Conservation (phyloP, 2,888 invertebrate species). For the Leptura quadrifasciata region DNA sequence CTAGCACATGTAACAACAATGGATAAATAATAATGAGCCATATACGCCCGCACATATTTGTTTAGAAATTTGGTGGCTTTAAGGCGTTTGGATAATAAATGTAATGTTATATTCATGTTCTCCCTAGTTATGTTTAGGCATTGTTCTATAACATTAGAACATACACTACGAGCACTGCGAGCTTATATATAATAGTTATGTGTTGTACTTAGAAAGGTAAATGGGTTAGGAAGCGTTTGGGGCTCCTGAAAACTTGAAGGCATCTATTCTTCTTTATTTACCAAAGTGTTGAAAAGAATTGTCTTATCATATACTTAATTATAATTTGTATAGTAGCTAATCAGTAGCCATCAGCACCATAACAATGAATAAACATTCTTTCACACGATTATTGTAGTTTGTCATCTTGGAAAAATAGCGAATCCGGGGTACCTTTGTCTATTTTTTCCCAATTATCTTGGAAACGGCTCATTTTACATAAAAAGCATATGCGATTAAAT, state of each 20-base stretch:
- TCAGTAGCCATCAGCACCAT: too few species aligned
- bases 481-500: too few species aligned
- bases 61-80: slow-evolving; percentile 5
- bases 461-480: too few species aligned
- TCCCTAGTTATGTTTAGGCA: neutral
- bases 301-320: too few species aligned
- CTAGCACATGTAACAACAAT: neutral
- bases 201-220: slow-evolving; percentile 13
- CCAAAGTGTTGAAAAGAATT: neutral
- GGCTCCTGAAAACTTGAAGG: neutral
- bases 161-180: slow-evolving; percentile 3
- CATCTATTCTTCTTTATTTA: neutral
- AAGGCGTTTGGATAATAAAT: slow-evolving; percentile 15
- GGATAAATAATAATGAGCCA: neutral
- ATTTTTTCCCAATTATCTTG: too few species aligned
- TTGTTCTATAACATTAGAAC: slow-evolving; percentile 24
- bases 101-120: slow-evolving; percentile 2
- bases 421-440: too few species aligned
- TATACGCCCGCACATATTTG: neutral
- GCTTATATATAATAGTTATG: slow-evolving; percentile 18
- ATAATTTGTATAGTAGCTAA: too few species aligned
- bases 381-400: too few species aligned
- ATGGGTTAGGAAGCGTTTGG: neutral
- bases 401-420: too few species aligned
- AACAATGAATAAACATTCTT: too few species aligned